Conservation (phyloP, 1,140 invertebrate genomes). For the Bombus affinis region DNA sequence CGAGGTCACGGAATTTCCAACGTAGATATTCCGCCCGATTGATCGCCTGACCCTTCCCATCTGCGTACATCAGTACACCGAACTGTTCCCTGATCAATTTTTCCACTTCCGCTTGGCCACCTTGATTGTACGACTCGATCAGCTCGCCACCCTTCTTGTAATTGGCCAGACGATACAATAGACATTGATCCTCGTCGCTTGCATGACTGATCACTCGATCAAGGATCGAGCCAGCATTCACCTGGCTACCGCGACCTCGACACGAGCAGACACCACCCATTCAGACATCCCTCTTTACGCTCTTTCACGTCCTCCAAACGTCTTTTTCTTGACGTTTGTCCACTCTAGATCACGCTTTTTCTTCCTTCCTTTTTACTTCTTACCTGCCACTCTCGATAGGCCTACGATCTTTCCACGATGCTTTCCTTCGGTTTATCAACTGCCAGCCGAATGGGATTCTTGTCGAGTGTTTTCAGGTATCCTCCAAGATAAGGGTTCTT, state of each 20-base stretch:
- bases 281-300: slow-evolving; percentile 72
- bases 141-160: slow-evolving; percentile 95
- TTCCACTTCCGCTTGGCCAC: slow-evolving; percentile 91
- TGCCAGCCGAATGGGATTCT: slow-evolving; percentile 22
- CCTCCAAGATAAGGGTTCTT: slow-evolving; percentile 38
- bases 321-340: neutral
- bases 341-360: neutral
- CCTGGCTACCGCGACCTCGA: slow-evolving; percentile 76
- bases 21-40: slow-evolving; percentile 95
- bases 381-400: neutral
- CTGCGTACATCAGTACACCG: slow-evolving; percentile 93
- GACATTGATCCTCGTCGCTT: slow-evolving; percentile 91
- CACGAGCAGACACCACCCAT: slow-evolving; percentile 80
- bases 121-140: slow-evolving; percentile 92
- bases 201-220: slow-evolving; percentile 94
- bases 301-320: neutral
- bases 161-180: slow-evolving; percentile 93
- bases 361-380: neutral
- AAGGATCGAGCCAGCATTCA: slow-evolving; percentile 89
- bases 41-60: slow-evolving; percentile 93
- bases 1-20: slow-evolving; percentile 95
- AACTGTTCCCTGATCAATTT: slow-evolving; percentile 94
- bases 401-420: no score
- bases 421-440: slow-evolving; percentile 28
- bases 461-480: slow-evolving; percentile 27